Percentiles rank a stretch among this genome's conserved stretches.
phyloP scores from a whole-genome alignment of 2,888 invertebrate genomes.

The Eubasilissa splendida region DNA sequence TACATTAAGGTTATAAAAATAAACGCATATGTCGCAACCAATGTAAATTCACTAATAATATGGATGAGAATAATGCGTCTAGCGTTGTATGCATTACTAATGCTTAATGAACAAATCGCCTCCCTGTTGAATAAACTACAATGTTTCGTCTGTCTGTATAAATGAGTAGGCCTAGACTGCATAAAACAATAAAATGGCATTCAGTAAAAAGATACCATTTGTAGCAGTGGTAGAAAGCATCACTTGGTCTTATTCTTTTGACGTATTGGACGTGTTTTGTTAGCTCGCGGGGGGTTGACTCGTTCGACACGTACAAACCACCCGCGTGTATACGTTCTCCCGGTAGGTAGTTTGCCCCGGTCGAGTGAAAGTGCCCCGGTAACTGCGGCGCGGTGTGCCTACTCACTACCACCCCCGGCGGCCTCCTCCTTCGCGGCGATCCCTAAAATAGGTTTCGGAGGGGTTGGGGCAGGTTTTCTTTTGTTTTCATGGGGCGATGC shows the following conservation, averaged over 20 bases:
- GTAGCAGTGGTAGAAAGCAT: no score
- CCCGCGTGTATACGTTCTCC: slow-evolving; percentile 10
- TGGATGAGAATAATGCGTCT: no score
- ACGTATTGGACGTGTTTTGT: neutral
- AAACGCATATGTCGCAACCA: no score
- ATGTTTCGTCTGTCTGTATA: no score
- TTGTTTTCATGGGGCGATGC: slow-evolving; percentile 13
- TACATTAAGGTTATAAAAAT: no score
- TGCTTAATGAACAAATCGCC: no score
- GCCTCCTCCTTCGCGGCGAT: neutral
- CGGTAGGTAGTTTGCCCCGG: slow-evolving; percentile 13
- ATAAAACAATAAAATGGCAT: no score
- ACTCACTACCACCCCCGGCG: neutral
- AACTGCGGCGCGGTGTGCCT: neutral
- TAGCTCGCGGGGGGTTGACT: neutral
- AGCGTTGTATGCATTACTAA: no score
- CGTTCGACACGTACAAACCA: neutral
- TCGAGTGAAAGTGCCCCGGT: slow-evolving; percentile 38
- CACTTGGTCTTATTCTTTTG: neutral
- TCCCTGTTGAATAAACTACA: no score
- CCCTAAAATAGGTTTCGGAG: neutral
- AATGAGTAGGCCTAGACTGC: no score
- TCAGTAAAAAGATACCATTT: no score
- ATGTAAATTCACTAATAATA: no score
- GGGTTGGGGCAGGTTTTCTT: neutral